Evolutionary conservation across 2,797 vertebrate genomes (phyloP).

Genomic region (Danio jaintianensis): DNA sequence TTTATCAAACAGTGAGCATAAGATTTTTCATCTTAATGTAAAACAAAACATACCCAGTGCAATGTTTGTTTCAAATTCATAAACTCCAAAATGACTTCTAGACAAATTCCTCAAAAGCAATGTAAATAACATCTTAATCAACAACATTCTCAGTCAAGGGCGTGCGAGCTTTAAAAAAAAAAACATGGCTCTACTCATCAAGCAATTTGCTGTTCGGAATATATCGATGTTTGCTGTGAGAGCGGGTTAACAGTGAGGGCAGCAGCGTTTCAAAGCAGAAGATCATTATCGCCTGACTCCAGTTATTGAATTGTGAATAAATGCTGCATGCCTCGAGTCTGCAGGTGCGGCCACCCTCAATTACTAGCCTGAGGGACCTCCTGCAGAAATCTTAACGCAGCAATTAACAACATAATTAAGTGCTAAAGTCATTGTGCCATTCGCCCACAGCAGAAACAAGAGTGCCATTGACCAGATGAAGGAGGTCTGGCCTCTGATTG

Average conservation of each 20-base stretch:
- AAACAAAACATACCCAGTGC: neutral
- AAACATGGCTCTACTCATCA: slow-evolving; percentile 31
- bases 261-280: slow-evolving; percentile 30
- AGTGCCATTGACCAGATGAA: slow-evolving; percentile 79
- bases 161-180: slow-evolving; percentile 28
- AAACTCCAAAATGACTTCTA: slow-evolving; percentile 11
- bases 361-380: slow-evolving; percentile 80
- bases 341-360: slow-evolving; percentile 81
- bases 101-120: slow-evolving; percentile 4
- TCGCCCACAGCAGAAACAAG: slow-evolving; percentile 77
- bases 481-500: slow-evolving; percentile 81
- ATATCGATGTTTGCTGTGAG: slow-evolving; percentile 26
- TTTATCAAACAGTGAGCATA: neutral
- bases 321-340: slow-evolving; percentile 77
- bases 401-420: slow-evolving; percentile 90
- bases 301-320: slow-evolving; percentile 80
- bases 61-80: slow-evolving; percentile 14
- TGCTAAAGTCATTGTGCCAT: slow-evolving; percentile 79
- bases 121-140: slow-evolving; percentile 42
- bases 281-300: slow-evolving; percentile 63
- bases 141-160: slow-evolving; percentile 31
- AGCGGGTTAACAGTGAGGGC: slow-evolving; percentile 51
- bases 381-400: slow-evolving; percentile 83
- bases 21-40: neutral
- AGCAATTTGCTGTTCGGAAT: slow-evolving; percentile 28